These are phyloP conservation scores for Eurosta solidaginis DNA, from an alignment of 1,140 invertebrate genomes.

Conservation along the genomic window DNA sequence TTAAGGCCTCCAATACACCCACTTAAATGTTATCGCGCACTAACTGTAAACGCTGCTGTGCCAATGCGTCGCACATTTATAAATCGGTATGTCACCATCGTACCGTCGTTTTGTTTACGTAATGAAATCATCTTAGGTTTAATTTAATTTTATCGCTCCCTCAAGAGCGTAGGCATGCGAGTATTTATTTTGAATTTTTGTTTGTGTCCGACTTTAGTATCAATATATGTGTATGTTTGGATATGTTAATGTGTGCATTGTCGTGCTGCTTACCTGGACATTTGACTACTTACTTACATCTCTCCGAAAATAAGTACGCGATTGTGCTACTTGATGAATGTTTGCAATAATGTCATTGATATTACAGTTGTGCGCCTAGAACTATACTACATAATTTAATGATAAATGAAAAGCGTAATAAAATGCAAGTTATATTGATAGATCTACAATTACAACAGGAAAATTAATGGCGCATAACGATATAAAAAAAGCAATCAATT, in stretches of 20 bases:
- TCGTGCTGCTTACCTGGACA: not conserved
- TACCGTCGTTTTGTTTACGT: not conserved
- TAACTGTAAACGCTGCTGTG: not conserved
- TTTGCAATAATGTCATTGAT: constrained; percentile 25
- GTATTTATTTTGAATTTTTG: not conserved
- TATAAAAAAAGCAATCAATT: no score
- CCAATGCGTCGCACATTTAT: not conserved
- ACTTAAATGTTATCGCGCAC: not conserved
- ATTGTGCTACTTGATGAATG: constrained; percentile 18
- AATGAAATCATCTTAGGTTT: constrained; percentile 29
- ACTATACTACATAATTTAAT: constrained; percentile 19
- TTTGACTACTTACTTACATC: not conserved
- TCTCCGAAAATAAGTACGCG: not conserved
- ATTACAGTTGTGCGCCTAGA: constrained; percentile 26
- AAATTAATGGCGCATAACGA: no score
- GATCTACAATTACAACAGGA: no score
- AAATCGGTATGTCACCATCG: not conserved
- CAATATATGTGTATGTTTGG: not conserved
- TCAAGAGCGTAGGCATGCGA: not conserved
- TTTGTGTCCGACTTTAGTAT: not conserved
- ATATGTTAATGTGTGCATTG: not conserved
- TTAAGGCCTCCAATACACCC: not conserved
- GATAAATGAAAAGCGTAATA: constrained; percentile 29
- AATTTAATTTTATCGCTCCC: constrained; percentile 31
- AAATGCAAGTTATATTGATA: no score